A percentile compares a stretch with the other conserved stretches of the same genome.
Evolutionary conservation across 2,888 invertebrate species (phyloP).

Genomic region (Orthonychiurus folsomi): DNA sequence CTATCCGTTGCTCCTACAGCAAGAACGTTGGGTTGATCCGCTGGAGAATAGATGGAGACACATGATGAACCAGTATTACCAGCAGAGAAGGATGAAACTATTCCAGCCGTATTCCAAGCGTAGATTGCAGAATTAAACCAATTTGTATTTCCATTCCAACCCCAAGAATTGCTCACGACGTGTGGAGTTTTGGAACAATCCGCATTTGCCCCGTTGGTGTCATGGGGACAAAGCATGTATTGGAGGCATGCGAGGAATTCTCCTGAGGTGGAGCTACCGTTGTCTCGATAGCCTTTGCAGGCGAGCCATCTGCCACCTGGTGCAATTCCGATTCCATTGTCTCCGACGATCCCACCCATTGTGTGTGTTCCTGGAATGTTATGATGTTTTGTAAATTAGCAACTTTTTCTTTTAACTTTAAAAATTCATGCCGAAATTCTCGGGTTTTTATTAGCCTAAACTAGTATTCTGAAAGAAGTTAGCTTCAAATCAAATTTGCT

Average conservation of each 20-base stretch:
- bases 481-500: too few species aligned
- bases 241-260: not conserved
- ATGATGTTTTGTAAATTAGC: too few species aligned
- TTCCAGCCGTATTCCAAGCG: slow-evolving; percentile 15
- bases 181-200: slow-evolving; percentile 1
- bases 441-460: too few species aligned
- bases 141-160: slow-evolving; percentile 12
- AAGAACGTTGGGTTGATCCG: not conserved
- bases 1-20: slow-evolving; percentile 11
- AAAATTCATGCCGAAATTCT: too few species aligned
- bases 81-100: slow-evolving; percentile 11
- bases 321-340: slow-evolving; percentile 5
- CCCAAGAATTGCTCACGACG: slow-evolving; percentile 15
- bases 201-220: not conserved
- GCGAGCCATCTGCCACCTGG: slow-evolving; percentile 4
- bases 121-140: slow-evolving; percentile 15
- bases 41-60: slow-evolving; percentile 3
- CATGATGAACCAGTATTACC: slow-evolving; percentile 16
- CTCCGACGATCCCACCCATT: not conserved
- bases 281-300: slow-evolving; percentile 2
- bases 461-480: too few species aligned
- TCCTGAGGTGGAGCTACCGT: not conserved
- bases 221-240: slow-evolving; percentile 5
- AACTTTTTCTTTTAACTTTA: too few species aligned
- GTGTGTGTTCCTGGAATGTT: not conserved